phyloP scores from a whole-genome alignment of 92 coral and sea anemone genomes.

The Bergia sp. region DNA sequence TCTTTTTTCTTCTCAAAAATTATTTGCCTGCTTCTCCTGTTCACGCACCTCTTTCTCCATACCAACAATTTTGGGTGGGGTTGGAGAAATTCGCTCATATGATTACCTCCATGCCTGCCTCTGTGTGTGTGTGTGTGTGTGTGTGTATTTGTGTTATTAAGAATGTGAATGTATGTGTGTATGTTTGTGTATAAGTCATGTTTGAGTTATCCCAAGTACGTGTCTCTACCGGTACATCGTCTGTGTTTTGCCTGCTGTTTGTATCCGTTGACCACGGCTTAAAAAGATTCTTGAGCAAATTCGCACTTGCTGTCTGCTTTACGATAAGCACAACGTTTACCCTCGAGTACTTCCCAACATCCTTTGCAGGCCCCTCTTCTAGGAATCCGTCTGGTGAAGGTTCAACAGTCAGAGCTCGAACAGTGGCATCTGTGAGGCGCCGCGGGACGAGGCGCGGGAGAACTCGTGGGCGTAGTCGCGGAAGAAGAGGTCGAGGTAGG shows the following conservation, averaged over 20 bases:
- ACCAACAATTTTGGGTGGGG: neutral
- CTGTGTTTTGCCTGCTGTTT: neutral
- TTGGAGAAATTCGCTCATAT: neutral
- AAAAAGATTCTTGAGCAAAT: neutral
- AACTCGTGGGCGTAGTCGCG: constrained; percentile 38
- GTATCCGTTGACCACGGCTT: neutral
- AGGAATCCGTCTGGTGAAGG: constrained; percentile 4
- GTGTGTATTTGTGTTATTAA: neutral
- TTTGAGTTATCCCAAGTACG: neutral
- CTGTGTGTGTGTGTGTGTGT: neutral
- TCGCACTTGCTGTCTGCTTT: neutral
- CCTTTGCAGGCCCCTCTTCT: constrained; percentile 8
- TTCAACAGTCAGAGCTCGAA: constrained; percentile 14
- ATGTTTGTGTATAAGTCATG: neutral
- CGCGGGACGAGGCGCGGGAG: constrained; percentile 23
- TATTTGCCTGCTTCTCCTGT: neutral
- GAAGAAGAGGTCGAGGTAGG: constrained; percentile 56
- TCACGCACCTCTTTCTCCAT: neutral
- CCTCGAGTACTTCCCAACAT: constrained; percentile 5
- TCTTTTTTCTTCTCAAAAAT: neutral
- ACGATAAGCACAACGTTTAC: neutral
- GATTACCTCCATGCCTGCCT: neutral
- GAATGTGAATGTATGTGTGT: neutral
- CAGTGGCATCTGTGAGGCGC: constrained; percentile 36
- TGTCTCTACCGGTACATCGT: neutral